Evolutionary conservation across 1,140 invertebrate genomes (phyloP), one percentile per base, ranked within the genome.

Genomic region (Sitophilus oryzae): DNA sequence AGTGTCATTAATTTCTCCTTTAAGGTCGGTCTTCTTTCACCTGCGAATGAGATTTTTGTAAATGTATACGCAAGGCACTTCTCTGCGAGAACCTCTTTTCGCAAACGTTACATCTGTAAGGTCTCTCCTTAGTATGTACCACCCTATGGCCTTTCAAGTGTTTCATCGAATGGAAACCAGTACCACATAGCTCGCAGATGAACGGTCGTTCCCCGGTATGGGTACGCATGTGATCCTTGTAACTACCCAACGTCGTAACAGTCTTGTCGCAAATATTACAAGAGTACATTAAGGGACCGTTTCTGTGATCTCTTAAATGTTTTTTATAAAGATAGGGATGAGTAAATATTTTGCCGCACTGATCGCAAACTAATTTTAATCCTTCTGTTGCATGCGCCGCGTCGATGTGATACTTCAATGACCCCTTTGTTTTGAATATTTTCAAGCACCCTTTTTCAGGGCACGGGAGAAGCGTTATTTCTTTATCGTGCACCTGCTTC

Each of bases 11-110:
- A n/a, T n/a, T n/a, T n/a, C n/a, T n/a, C n/a, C n/a, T n/a, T n/a
- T n/a, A n/a, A n/a, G n/a, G n/a, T n/a, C n/a, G n/a, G n/a, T n/a
- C n/a, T n/a, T n/a, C n/a, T n/a, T n/a, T n/a, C n/a, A n/a, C n/a
- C n/a, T n/a, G n/a, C n/a, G n/a, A n/a, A n/a, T n/a, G n/a, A n/a
- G n/a, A n/a, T n/a, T n/a, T n/a, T n/a, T n/a, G n/a, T n/a, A n/a
- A n/a, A n/a, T n/a, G n/a, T n/a, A n/a, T n/a, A n/a, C n/a, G n/a
- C n/a, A n/a, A n/a, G n/a, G n/a, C n/a, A n/a, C n/a, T n/a, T n/a
- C n/a, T 82, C 61, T 83, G 75, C n/a, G 85, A 84, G 66, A 89
- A 89, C 53, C 82, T 78, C 44, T 85, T 74, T 2, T 79, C 80
- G 71, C 89, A 91, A 46, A 80, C 25, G 11, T 6, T 38, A 5